Percentiles rank a stretch among this genome's conserved stretches.
Conservation (phyloP, 2,888 invertebrate species). For the Acanthacorydalis orientalis region DNA sequence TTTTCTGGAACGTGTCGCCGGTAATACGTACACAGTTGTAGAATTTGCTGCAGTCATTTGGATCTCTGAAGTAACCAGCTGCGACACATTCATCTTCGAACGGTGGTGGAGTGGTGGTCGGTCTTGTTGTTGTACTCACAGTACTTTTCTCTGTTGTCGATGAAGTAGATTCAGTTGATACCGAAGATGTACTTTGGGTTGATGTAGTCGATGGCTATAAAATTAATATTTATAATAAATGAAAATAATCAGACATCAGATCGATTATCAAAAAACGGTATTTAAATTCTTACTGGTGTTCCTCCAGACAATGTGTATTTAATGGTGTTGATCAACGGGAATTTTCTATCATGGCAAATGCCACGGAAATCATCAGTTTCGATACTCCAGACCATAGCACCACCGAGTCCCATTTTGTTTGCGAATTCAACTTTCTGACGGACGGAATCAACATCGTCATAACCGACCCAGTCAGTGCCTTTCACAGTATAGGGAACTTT, state of each 20-base stretch:
- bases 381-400: constrained; percentile 59
- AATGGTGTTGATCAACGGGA: too few relatives aligned
- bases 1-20: neutral
- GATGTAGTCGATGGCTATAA: neutral
- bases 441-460: constrained; percentile 23
- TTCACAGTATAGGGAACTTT: constrained; percentile 25
- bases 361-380: constrained; percentile 60
- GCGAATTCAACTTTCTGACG: constrained; percentile 19
- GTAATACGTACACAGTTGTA: constrained; percentile 11
- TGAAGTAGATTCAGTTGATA: neutral
- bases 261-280: neutral
- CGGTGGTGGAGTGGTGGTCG: neutral
- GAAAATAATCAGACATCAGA: neutral
- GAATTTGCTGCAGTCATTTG: constrained; percentile 13
- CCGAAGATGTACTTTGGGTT: neutral
- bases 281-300: constrained; percentile 2
- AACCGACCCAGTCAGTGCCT: constrained; percentile 24
- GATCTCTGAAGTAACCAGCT: constrained; percentile 14
- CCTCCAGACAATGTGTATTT: constrained; percentile 20
- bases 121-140: neutral
- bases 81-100: constrained; percentile 9
- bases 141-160: neutral
- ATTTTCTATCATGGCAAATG: constrained; percentile 15
- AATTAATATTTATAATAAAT: neutral
- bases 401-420: constrained; percentile 24